Percentiles rank a stretch among this genome's conserved stretches.
These are phyloP conservation scores for Pogona vitticeps DNA, from an alignment of 2,113 vertebrate species.

Conservation along the genomic window DNA sequence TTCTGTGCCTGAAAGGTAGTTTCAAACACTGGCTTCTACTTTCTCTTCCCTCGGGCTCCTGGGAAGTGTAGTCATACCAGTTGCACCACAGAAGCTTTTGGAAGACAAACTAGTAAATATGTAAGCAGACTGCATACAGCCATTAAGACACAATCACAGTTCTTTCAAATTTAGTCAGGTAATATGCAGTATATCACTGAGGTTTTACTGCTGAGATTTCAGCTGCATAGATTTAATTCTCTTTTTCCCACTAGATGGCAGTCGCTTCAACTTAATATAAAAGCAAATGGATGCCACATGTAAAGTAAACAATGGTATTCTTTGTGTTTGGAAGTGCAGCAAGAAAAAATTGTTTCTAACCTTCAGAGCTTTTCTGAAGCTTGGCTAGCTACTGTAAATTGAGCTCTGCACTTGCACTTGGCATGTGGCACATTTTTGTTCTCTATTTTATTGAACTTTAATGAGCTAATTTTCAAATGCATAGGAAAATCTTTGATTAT, in stretches of 20 bases:
- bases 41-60: neutral
- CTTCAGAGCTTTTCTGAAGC: constrained; percentile 32
- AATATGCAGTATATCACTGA: neutral
- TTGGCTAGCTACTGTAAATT: constrained; percentile 32
- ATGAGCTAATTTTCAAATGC: neutral
- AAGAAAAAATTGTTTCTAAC: constrained; percentile 22
- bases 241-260: constrained; percentile 79
- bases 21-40: neutral
- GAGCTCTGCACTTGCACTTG: constrained; percentile 19
- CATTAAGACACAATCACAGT: neutral
- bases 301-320: constrained; percentile 55
- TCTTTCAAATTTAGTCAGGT: neutral
- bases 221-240: neutral
- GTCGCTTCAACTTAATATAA: constrained; percentile 74
- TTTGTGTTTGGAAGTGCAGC: constrained; percentile 32
- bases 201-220: neutral
- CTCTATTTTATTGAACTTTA: neutral
- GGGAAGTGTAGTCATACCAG: neutral
- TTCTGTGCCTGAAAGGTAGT: neutral
- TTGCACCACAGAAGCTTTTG: neutral
- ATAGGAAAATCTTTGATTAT: neutral
- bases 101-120: neutral
- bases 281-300: constrained; percentile 41
- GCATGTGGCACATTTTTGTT: neutral
- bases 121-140: neutral